phyloP scores from a whole-genome alignment of 2,113 vertebrate genomes.

The Sorex fumeus region DNA sequence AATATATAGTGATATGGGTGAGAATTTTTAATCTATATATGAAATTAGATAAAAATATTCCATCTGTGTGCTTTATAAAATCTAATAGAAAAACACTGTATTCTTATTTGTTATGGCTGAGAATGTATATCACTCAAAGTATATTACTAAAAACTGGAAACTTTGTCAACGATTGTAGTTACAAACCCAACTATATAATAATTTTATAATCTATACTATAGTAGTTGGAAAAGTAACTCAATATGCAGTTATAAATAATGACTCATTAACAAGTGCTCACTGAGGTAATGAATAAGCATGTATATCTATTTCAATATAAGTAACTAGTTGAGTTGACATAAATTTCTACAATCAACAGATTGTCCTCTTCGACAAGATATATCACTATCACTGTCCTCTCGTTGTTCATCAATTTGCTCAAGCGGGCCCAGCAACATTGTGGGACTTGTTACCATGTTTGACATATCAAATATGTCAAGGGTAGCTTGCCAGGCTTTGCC shows the following conservation, averaged over 20 bases:
- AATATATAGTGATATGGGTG: background rate
- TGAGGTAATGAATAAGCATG: background rate
- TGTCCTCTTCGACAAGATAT: background rate
- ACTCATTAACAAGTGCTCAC: background rate
- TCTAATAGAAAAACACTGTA: background rate
- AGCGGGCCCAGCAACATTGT: too few relatives aligned
- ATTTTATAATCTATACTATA: background rate
- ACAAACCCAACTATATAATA: background rate
- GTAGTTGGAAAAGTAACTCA: background rate
- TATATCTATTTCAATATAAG: background rate
- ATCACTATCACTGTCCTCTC: too few relatives aligned
- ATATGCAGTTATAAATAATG: constrained; percentile 11
- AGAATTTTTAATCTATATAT: too few relatives aligned
- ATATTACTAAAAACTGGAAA: background rate
- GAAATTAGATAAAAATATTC: too few relatives aligned
- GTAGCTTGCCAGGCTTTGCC: too few relatives aligned
- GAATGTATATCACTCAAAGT: background rate
- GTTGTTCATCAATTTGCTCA: too few relatives aligned
- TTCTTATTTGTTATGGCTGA: background rate
- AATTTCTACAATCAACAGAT: background rate
- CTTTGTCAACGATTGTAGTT: background rate
- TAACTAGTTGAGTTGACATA: background rate
- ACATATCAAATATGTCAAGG: too few relatives aligned
- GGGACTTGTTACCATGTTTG: too few relatives aligned
- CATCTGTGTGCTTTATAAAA: background rate